These are phyloP conservation scores for Andinoacara biseriatus DNA, from an alignment of 2,113 vertebrate species.

Conservation along the genomic window DNA sequence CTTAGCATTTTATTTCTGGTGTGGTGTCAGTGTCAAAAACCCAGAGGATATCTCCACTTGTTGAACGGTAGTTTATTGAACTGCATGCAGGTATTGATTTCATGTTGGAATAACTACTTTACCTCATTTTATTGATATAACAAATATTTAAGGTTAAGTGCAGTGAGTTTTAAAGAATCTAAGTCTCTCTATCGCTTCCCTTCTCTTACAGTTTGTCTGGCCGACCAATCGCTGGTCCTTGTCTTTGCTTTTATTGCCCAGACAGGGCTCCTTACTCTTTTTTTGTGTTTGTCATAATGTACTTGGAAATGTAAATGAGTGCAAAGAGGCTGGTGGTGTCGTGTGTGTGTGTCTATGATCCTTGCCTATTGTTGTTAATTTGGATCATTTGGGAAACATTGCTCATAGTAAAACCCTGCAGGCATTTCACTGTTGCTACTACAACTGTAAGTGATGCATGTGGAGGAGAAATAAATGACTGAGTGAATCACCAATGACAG, in stretches of 20 bases:
- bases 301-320: neutral
- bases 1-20: neutral
- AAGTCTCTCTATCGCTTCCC: neutral
- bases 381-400: neutral
- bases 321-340: rapidly evolving
- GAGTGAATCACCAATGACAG: neutral
- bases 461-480: neutral
- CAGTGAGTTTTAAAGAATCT: neutral
- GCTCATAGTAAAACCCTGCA: neutral
- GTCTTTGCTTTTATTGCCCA: neutral
- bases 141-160: neutral
- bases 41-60: neutral
- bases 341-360: neutral
- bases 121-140: neutral
- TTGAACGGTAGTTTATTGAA: constrained; percentile 6
- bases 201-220: neutral
- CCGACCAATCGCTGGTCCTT: neutral
- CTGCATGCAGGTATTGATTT: neutral
- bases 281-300: neutral
- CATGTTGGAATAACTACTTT: neutral
- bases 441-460: neutral
- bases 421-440: neutral
- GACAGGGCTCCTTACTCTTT: too few species aligned
- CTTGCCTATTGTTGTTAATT: neutral
- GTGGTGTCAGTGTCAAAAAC: neutral